A percentile compares a stretch with the other conserved stretches of the same genome.
Evolutionary conservation across 2,888 invertebrate species (phyloP).

Genomic region (Epinotia demarniana): DNA sequence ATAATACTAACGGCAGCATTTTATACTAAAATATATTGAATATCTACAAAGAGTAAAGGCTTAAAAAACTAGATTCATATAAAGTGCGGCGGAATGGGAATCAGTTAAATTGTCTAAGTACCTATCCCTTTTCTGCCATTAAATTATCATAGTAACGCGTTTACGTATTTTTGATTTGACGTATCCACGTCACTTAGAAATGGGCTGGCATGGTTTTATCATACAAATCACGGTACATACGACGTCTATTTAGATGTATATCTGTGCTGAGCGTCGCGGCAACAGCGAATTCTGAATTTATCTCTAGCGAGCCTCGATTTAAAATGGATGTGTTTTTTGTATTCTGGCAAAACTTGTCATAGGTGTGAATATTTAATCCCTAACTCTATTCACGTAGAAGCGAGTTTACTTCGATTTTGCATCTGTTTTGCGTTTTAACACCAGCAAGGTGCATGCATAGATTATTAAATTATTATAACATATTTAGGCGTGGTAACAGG

Average conservation of each 20-base stretch:
- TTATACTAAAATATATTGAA: too few species aligned
- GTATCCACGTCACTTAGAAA: background rate
- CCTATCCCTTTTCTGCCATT: too few species aligned
- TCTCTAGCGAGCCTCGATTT: conserved; percentile 8
- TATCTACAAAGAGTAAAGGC: too few species aligned
- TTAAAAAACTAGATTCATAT: too few species aligned
- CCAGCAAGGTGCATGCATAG: background rate
- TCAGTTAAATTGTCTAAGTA: too few species aligned
- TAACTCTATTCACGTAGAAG: background rate
- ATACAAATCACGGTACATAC: background rate
- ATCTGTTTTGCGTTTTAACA: background rate
- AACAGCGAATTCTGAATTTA: conserved; percentile 31
- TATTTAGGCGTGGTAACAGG: too few species aligned
- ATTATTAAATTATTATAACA: background rate
- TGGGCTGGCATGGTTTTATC: background rate
- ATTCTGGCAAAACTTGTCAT: background rate
- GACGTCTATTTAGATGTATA: background rate
- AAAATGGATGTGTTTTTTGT: conserved; percentile 26
- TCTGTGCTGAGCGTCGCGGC: background rate
- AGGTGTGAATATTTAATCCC: conserved; percentile 3
- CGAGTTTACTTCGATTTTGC: background rate
- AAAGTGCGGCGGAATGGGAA: too few species aligned
- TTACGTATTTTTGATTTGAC: background rate
- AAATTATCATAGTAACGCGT: too few species aligned
- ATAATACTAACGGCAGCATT: too few species aligned